Evolutionary conservation across 2,888 invertebrate species (phyloP).

Genomic region (Phasia obesa): DNA sequence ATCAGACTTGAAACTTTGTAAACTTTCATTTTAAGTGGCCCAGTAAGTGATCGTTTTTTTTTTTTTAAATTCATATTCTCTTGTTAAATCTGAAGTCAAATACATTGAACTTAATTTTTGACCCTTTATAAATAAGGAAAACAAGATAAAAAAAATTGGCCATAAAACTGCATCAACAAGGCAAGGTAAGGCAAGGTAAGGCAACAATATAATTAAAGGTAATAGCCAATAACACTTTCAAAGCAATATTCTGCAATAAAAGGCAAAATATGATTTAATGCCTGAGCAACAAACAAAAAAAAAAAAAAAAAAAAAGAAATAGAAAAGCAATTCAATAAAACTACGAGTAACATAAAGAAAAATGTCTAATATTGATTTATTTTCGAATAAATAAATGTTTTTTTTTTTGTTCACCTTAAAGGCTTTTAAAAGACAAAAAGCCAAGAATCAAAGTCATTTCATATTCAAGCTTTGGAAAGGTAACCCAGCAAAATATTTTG

Average conservation of each 20-base stretch:
- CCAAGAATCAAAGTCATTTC: constrained; percentile 30
- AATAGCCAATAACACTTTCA: constrained; percentile 63
- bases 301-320: not conserved
- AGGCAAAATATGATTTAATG: constrained; percentile 46
- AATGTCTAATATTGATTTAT: constrained; percentile 48
- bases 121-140: constrained; percentile 51
- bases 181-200: not conserved
- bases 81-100: constrained; percentile 49
- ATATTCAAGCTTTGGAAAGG: not conserved
- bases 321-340: not conserved
- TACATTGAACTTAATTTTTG: constrained; percentile 64
- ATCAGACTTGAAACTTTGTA: constrained; percentile 2
- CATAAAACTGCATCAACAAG: constrained; percentile 7
- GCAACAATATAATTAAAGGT: constrained; percentile 57
- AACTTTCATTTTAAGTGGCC: constrained; percentile 50
- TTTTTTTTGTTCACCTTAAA: constrained; percentile 9
- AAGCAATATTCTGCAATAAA: constrained; percentile 22
- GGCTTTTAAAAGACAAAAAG: constrained; percentile 21
- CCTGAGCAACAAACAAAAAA: not conserved
- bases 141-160: constrained; percentile 27
- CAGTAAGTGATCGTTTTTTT: not conserved
- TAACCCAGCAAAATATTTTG: constrained; percentile 1
- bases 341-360: constrained; percentile 1
- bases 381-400: constrained; percentile 35
- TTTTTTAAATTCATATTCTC: not conserved